phyloP scores from a whole-genome alignment of 2,797 vertebrate genomes.

The Tangara arthus region DNA sequence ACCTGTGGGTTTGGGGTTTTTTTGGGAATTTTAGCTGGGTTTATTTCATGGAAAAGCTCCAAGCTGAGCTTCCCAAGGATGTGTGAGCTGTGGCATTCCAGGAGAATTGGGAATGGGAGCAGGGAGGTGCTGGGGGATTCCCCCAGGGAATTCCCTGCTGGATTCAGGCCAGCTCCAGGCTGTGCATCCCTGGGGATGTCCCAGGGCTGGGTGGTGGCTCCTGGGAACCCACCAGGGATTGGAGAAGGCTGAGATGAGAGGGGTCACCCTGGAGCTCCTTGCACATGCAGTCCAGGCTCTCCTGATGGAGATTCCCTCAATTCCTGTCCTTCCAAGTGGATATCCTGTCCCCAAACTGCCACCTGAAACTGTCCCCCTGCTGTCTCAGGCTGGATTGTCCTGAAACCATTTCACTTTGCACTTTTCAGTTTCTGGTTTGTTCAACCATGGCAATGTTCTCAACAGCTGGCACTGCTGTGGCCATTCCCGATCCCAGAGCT shows the following conservation, averaged over 20 bases:
- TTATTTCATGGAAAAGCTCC: not conserved
- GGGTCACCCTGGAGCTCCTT: too few relatives aligned
- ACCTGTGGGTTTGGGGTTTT: rapidly evolving
- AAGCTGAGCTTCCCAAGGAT: not conserved
- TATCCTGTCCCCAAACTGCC: rapidly evolving
- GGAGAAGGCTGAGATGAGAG: not conserved
- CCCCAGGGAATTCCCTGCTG: not conserved
- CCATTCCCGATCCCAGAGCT: rapidly evolving
- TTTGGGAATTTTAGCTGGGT: not conserved
- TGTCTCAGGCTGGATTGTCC: not conserved
- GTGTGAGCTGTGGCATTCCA: not conserved
- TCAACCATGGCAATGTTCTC: rapidly evolving
- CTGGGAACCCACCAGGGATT: not conserved
- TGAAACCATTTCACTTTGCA: rapidly evolving
- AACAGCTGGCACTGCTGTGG: not conserved
- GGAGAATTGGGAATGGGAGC: not conserved
- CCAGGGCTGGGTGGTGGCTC: not conserved
- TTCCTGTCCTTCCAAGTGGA: not conserved
- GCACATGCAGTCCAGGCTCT: not conserved
- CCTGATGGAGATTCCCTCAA: not conserved
- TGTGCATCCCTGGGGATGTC: not conserved
- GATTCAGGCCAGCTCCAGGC: not conserved
- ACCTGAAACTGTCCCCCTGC: not conserved
- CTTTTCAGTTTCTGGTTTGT: rapidly evolving
- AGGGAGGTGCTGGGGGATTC: not conserved